Evolutionary conservation across 2,888 invertebrate species (phyloP).

Genomic region (Itoplectis maculator): DNA sequence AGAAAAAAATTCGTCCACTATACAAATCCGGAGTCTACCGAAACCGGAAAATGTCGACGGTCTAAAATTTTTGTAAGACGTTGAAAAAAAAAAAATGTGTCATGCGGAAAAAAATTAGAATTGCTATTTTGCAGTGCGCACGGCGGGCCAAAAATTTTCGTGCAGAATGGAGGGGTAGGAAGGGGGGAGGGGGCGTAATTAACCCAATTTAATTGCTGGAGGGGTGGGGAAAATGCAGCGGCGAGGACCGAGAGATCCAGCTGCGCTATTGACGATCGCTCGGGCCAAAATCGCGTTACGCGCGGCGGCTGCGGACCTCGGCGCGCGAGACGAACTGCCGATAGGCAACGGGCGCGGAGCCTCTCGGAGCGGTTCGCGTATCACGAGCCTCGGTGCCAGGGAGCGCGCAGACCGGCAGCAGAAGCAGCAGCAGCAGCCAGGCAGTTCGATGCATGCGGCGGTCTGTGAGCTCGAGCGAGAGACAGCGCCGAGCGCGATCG

Average conservation of each 20-base stretch:
- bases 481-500: conserved; percentile 58
- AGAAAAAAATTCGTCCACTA: no score
- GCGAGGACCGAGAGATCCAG: not conserved
- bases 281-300: conserved; percentile 19
- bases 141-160: no score
- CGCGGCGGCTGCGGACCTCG: not conserved
- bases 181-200: not conserved
- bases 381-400: conserved; percentile 21
- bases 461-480: conserved; percentile 44
- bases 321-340: not conserved
- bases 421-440: conserved; percentile 18
- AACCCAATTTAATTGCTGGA: not conserved
- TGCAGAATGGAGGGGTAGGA: no score
- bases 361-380: not conserved
- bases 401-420: no score
- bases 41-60: no score
- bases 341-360: no score
- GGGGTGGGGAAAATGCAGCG: not conserved
- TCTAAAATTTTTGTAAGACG: no score
- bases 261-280: conserved; percentile 2
- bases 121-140: no score
- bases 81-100: no score
- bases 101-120: no score
- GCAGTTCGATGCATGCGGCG: conserved; percentile 43
- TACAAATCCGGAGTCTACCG: no score